A percentile compares a stretch with the other conserved stretches of the same genome.
phyloP scores from a whole-genome alignment of 2,888 invertebrate genomes.

The Drosophila anomelani region DNA sequence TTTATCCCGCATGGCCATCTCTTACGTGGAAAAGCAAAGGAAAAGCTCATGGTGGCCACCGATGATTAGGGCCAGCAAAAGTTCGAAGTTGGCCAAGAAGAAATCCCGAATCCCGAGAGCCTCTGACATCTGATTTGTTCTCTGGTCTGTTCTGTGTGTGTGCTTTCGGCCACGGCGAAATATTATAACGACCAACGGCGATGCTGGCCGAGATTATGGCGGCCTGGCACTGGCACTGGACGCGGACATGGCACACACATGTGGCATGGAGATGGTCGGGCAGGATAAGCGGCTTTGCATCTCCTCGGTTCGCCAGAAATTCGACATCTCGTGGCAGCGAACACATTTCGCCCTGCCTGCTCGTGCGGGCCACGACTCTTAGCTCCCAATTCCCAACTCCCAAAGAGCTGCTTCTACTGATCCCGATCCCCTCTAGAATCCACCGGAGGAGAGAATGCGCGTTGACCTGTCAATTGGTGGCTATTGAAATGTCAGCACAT shows the following conservation, averaged over 20 bases:
- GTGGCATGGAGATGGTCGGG: conserved; percentile 42
- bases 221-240: conserved; percentile 17
- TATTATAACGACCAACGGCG: conserved; percentile 83
- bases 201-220: conserved; percentile 63
- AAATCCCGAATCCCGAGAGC: conserved; percentile 31
- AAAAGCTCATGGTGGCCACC: conserved; percentile 43
- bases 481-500: conserved; percentile 84
- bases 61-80: conserved; percentile 81
- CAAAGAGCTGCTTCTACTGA: not conserved
- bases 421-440: conserved; percentile 2
- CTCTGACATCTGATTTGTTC: conserved; percentile 83
- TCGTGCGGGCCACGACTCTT: conserved; percentile 36
- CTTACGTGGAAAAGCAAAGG: conserved; percentile 43
- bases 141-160: conserved; percentile 4
- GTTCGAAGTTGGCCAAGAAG: conserved; percentile 39
- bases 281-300: conserved; percentile 42
- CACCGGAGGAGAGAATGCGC: conserved; percentile 65
- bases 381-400: conserved; percentile 13
- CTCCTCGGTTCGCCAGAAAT: conserved; percentile 51
- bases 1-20: conserved; percentile 41
- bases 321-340: conserved; percentile 39
- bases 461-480: conserved; percentile 84
- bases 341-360: conserved; percentile 26
- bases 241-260: conserved; percentile 42
- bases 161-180: conserved; percentile 75